phyloP scores from a whole-genome alignment of 2,797 vertebrate genomes.

The Phoxinus dragarum region DNA sequence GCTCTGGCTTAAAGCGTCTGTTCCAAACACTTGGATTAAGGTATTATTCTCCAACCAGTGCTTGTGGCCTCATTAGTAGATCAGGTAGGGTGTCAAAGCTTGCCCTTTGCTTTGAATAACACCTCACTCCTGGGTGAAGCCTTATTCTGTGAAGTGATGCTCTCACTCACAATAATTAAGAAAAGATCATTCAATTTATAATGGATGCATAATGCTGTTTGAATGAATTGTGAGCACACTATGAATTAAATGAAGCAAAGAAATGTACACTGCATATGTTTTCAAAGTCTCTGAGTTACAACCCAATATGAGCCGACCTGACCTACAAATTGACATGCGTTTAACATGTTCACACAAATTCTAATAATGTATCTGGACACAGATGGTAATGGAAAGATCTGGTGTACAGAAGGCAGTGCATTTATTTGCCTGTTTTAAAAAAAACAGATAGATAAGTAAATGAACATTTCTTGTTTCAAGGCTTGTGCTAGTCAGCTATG shows the following conservation, averaged over 20 bases:
- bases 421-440: neutral
- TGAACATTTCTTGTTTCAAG: neutral
- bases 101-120: slow-evolving; percentile 46
- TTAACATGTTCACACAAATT: neutral
- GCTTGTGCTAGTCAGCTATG: slow-evolving; percentile 17
- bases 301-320: neutral
- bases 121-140: slow-evolving; percentile 20
- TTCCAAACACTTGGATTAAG: slow-evolving; percentile 50
- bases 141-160: slow-evolving; percentile 37
- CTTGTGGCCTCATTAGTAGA: slow-evolving; percentile 47
- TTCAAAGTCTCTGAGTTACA: neutral
- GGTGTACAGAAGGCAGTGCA: neutral
- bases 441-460: slow-evolving; percentile 22
- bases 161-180: slow-evolving; percentile 29
- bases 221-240: slow-evolving; percentile 11
- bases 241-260: slow-evolving; percentile 14
- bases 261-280: neutral
- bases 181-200: slow-evolving; percentile 24
- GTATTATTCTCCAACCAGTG: slow-evolving; percentile 45
- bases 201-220: slow-evolving; percentile 7
- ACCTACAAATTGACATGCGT: neutral
- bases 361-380: neutral
- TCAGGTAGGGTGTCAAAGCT: slow-evolving; percentile 36
- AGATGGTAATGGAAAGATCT: neutral
- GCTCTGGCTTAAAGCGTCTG: slow-evolving; percentile 26